Evolutionary conservation across 2,888 invertebrate genomes (phyloP).

Genomic region (Diarsia mendica): DNA sequence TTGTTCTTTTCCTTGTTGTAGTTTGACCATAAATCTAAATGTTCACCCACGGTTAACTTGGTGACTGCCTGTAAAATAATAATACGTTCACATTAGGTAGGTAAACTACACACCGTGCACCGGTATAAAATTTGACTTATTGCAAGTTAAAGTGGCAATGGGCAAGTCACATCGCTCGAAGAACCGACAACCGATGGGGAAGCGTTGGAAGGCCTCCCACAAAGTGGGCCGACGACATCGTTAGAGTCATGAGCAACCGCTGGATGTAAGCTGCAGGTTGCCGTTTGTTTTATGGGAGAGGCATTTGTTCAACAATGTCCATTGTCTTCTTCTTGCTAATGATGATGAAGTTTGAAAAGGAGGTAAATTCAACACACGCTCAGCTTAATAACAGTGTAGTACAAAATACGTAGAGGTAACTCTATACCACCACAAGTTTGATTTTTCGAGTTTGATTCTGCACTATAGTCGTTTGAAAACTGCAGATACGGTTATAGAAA

Average conservation of each 20-base stretch:
- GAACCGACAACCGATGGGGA: too few relatives aligned
- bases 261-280: too few relatives aligned
- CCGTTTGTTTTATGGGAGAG: too few relatives aligned
- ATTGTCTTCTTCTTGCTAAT: too few relatives aligned
- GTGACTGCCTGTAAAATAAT: slow-evolving; percentile 36
- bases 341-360: not conserved
- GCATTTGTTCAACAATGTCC: too few relatives aligned
- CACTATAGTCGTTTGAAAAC: not conserved
- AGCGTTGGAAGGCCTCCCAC: too few relatives aligned
- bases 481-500: not conserved
- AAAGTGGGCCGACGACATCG: too few relatives aligned
- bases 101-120: not conserved
- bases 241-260: too few relatives aligned
- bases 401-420: not conserved
- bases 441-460: not conserved
- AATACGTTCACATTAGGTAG: not conserved
- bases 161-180: too few relatives aligned
- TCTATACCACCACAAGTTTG: not conserved
- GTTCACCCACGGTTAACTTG: slow-evolving; percentile 19
- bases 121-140: not conserved
- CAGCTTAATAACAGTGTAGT: not conserved
- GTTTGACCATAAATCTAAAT: slow-evolving; percentile 26
- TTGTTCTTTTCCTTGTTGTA: slow-evolving; percentile 38
- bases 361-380: not conserved
- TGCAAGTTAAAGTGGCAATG: too few relatives aligned